These are phyloP conservation scores for Cephus pygmeus DNA, from an alignment of 2,888 invertebrate genomes.

Conservation along the genomic window DNA sequence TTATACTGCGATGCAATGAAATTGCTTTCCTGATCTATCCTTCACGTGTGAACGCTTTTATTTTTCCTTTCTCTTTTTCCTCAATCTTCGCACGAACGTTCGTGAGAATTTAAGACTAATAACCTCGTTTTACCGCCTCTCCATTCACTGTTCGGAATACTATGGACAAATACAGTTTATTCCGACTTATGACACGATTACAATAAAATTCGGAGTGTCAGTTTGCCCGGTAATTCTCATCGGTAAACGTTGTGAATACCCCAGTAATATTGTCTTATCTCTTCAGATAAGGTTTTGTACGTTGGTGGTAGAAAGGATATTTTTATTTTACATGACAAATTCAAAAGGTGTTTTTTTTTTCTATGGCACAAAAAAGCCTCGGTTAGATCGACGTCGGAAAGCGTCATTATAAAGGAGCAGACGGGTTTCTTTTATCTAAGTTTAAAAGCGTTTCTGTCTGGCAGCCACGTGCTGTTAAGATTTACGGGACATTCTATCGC, in stretches of 20 bases:
- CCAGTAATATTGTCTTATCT: background rate
- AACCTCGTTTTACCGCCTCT: conserved; percentile 50
- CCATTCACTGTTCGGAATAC: conserved; percentile 50
- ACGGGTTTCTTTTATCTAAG: background rate
- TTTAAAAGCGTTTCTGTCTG: background rate
- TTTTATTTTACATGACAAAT: background rate
- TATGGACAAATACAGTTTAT: conserved; percentile 35
- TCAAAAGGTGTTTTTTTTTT: background rate
- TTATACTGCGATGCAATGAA: background rate
- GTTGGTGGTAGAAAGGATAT: background rate
- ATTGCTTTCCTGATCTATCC: background rate
- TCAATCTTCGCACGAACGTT: conserved; percentile 47
- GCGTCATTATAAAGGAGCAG: background rate
- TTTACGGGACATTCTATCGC: background rate
- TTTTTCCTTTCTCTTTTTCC: conserved; percentile 47
- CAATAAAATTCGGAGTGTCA: conserved; percentile 49
- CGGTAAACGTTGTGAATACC: conserved; percentile 46
- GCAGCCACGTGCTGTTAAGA: background rate
- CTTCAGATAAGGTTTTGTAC: background rate
- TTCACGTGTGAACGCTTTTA: conserved; percentile 23
- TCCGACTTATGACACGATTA: conserved; percentile 20
- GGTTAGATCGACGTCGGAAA: background rate
- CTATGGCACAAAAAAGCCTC: background rate
- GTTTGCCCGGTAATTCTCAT: conserved; percentile 48
- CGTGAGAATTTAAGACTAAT: conserved; percentile 49